Conservation (phyloP, 2,113 vertebrate genomes). For the Lycocorax pyrrhopterus region DNA sequence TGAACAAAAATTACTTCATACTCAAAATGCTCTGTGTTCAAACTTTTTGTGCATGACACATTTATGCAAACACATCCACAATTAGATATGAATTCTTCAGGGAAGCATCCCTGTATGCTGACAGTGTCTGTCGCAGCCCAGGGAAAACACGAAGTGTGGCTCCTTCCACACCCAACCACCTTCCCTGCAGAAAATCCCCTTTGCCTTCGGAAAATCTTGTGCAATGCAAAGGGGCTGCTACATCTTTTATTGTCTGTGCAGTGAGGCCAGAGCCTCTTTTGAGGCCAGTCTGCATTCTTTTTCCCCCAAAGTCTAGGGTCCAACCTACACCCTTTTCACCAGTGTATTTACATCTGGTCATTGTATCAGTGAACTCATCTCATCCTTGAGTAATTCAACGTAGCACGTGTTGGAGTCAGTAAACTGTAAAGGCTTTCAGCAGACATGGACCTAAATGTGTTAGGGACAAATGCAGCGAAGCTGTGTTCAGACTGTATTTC, state of each 20-base stretch:
- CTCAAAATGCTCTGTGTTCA: background rate
- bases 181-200: background rate
- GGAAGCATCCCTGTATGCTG: background rate
- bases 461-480: background rate
- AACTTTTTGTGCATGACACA: background rate
- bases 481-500: background rate
- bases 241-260: background rate
- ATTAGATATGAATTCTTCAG: background rate
- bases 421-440: background rate
- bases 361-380: background rate
- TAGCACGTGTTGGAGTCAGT: accelerated
- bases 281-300: background rate
- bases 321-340: background rate
- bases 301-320: background rate
- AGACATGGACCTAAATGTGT: background rate
- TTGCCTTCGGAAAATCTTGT: background rate
- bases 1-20: background rate
- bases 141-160: background rate
- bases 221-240: background rate
- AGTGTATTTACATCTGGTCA: background rate
- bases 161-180: background rate
- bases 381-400: background rate
- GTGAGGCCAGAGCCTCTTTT: background rate
- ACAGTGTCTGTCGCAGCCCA: background rate
- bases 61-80: background rate